Conservation (phyloP, 1,140 invertebrate genomes). For the Palaemon carinicauda region DNA sequence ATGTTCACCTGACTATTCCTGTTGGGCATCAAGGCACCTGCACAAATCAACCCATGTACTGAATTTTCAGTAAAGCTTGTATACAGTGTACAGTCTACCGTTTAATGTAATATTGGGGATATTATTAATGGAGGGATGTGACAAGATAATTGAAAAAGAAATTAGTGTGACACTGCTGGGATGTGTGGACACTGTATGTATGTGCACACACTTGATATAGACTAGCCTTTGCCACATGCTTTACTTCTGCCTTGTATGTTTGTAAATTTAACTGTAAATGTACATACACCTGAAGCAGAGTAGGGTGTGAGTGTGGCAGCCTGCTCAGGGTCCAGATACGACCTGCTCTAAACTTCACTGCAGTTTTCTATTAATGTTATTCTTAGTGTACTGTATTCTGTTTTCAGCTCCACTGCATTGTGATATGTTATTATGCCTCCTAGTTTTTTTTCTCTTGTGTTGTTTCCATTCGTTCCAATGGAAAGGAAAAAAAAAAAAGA, state of each 20-base stretch:
- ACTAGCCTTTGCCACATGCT: constrained; percentile 35
- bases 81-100: constrained; percentile 39
- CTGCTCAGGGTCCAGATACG: constrained; percentile 41
- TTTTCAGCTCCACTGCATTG: constrained; percentile 36
- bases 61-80: constrained; percentile 35
- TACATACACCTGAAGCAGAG: constrained; percentile 48
- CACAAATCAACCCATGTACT: constrained; percentile 34
- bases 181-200: constrained; percentile 27
- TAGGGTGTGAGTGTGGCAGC: constrained; percentile 33
- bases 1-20: constrained; percentile 28
- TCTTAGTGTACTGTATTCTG: constrained; percentile 4
- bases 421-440: constrained; percentile 25
- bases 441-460: not conserved
- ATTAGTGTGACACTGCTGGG: not conserved
- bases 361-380: not conserved
- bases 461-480: too few species aligned
- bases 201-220: constrained; percentile 38
- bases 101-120: constrained; percentile 14
- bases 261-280: constrained; percentile 50
- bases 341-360: constrained; percentile 6
- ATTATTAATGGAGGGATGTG: constrained; percentile 8
- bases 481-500: not conserved
- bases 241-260: constrained; percentile 53
- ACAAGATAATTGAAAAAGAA: not conserved
- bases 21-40: constrained; percentile 33